phyloP scores from a whole-genome alignment of 92 coral and sea anemone species.

The Phenganax marumi region DNA sequence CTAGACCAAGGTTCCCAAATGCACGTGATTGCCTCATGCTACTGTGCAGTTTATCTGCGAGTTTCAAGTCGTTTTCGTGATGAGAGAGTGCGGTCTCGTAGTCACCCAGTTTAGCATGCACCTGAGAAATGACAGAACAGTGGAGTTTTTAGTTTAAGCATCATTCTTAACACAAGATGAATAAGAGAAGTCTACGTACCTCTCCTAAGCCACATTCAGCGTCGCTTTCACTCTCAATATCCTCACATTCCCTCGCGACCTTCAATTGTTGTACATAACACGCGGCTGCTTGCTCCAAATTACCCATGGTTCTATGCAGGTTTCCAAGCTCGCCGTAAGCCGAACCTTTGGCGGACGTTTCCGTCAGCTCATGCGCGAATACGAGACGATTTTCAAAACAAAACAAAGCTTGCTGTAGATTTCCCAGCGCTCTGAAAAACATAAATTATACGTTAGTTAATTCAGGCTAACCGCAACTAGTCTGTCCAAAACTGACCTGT shows the following conservation, averaged over 20 bases:
- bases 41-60: constrained; percentile 71
- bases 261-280: constrained; percentile 81
- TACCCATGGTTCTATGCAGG: constrained; percentile 90
- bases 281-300: constrained; percentile 86
- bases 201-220: constrained; percentile 88
- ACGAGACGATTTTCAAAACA: constrained; percentile 95
- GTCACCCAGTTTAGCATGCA: constrained; percentile 89
- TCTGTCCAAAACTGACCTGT: constrained; percentile 28
- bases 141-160: not conserved
- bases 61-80: constrained; percentile 82
- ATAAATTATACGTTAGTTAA: not conserved
- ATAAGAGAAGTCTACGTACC: constrained; percentile 16
- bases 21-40: constrained; percentile 74
- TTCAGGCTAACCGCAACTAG: not conserved
- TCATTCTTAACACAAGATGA: not conserved
- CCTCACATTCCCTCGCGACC: constrained; percentile 69
- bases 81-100: constrained; percentile 74
- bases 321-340: constrained; percentile 96
- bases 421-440: constrained; percentile 66
- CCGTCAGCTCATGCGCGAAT: constrained; percentile 90
- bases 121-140: constrained; percentile 33
- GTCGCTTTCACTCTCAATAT: constrained; percentile 68
- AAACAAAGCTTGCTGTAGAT: constrained; percentile 91
- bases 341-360: constrained; percentile 73
- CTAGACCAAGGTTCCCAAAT: constrained; percentile 77